Percentiles rank a stretch among this genome's conserved stretches.
These are phyloP conservation scores for Auanema sp. DNA, from an alignment of 2,888 invertebrate genomes.

Conservation along the genomic window DNA sequence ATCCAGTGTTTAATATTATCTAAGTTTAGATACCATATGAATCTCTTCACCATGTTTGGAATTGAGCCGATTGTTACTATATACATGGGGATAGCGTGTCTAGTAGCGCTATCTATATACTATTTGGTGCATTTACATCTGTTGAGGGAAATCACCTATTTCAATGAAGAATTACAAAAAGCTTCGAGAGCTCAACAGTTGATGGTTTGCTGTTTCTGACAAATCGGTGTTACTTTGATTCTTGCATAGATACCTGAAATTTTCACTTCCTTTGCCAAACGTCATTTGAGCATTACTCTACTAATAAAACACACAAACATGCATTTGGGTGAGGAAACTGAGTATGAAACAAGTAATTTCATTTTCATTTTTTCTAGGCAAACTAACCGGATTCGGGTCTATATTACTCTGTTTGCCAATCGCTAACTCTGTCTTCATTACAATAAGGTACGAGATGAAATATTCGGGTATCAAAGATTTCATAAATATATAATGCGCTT, in stretches of 20 bases:
- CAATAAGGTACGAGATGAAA: slow-evolving; percentile 11
- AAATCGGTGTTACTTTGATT: too few species aligned
- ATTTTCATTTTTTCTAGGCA: background rate
- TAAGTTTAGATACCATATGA: slow-evolving; percentile 11
- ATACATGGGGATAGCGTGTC: slow-evolving; percentile 15
- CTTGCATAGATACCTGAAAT: slow-evolving; percentile 14
- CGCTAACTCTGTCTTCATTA: slow-evolving; percentile 8
- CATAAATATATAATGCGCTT: too few species aligned
- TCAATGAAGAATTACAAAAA: slow-evolving; percentile 19
- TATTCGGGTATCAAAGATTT: too few species aligned
- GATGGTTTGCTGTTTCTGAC: background rate
- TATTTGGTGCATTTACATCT: slow-evolving; percentile 19
- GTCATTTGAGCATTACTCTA: slow-evolving; percentile 14
- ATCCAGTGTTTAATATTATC: background rate
- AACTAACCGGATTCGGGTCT: background rate
- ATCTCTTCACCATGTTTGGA: slow-evolving; percentile 13
- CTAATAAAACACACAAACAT: slow-evolving; percentile 15
- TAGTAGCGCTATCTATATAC: slow-evolving; percentile 15
- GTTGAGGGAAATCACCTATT: slow-evolving; percentile 18
- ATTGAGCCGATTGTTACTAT: slow-evolving; percentile 11
- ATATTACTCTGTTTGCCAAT: background rate
- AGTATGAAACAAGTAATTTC: background rate
- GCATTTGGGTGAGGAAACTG: slow-evolving; percentile 14
- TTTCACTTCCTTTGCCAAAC: slow-evolving; percentile 13
- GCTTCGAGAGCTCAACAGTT: slow-evolving; percentile 18